Conservation (phyloP, 1,140 invertebrate species). For the Philotrypesis tridentata region DNA sequence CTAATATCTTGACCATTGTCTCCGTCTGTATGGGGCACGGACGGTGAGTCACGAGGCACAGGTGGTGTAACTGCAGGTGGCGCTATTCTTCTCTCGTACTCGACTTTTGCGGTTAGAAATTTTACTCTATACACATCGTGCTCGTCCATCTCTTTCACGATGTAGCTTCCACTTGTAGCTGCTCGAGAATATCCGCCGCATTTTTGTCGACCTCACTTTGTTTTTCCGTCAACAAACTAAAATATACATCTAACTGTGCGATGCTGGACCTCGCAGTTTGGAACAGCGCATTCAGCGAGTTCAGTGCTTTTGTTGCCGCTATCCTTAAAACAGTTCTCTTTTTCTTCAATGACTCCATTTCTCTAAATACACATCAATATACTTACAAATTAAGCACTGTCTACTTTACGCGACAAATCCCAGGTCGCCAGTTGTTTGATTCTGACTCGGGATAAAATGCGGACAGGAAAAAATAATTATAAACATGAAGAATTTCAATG, state of each 20-base stretch:
- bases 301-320: constrained; percentile 44
- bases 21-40: background rate
- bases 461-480: too few species aligned
- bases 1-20: constrained; percentile 50
- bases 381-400: constrained; percentile 1
- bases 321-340: background rate
- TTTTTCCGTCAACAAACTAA: background rate
- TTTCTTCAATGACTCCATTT: constrained; percentile 25
- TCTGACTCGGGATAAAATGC: too few species aligned
- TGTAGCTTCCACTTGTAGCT: background rate
- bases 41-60: background rate
- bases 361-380: constrained; percentile 25
- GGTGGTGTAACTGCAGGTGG: background rate
- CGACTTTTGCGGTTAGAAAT: background rate
- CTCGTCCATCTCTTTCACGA: background rate
- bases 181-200: background rate
- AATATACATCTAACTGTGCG: background rate
- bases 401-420: background rate
- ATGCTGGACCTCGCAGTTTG: background rate
- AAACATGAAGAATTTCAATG: too few species aligned
- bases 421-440: background rate
- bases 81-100: background rate
- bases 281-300: background rate
- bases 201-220: background rate
- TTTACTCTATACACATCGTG: background rate